A percentile compares a stretch with the other conserved stretches of the same genome.
Conservation (phyloP, 2,797 vertebrate species). For the Notamacropus eugenii region DNA sequence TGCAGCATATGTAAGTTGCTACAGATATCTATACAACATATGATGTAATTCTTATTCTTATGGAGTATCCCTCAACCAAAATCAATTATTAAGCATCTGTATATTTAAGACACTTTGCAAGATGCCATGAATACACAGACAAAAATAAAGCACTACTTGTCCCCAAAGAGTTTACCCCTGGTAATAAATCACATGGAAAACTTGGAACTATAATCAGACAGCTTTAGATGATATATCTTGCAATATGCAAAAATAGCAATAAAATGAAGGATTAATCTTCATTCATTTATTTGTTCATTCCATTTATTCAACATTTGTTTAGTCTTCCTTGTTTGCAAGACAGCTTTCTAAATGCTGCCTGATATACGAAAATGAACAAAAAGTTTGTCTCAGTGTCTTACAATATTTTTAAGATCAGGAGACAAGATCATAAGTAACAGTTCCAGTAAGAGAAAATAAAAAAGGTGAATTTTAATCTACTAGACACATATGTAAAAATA, state of each 20-base stretch:
- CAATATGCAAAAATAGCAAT: neutral
- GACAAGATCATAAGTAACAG: neutral
- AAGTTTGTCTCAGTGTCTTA: too few relatives aligned
- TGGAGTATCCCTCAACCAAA: neutral
- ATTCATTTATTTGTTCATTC: neutral
- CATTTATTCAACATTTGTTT: neutral
- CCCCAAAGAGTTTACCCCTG: neutral
- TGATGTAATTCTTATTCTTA: neutral
- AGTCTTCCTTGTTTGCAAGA: neutral
- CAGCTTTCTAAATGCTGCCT: neutral
- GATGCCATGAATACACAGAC: neutral
- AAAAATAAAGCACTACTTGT: neutral
- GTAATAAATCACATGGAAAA: neutral
- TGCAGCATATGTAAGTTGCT: neutral
- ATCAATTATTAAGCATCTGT: neutral
- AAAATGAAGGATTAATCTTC: neutral
- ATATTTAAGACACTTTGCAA: neutral
- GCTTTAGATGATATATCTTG: neutral
- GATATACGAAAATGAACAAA: neutral
- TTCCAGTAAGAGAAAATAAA: neutral
- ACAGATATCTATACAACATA: neutral
- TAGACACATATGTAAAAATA: neutral
- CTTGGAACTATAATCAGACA: neutral
- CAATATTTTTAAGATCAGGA: neutral
- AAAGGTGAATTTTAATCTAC: neutral